Base-by-base conservation (phyloP, 2,888 invertebrate genomes). In the Cosmorhoe ocellata region DNA sequence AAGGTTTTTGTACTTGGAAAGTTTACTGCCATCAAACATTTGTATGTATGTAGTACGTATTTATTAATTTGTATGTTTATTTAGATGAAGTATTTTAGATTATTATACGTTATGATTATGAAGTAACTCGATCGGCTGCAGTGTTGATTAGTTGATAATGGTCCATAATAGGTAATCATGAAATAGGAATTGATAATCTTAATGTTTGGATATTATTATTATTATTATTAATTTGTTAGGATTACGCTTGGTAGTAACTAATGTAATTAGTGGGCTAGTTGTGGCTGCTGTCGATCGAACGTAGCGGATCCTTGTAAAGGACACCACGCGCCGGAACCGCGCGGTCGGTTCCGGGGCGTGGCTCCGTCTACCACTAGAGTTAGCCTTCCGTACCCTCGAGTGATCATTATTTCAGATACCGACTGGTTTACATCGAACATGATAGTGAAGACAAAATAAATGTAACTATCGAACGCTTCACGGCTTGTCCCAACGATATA, bases 141-240 rank as follows among this genome's bases (percentile, higher is more conserved):
- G 39, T 43, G 44, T 49, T 38, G 52, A 33, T 31, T 51, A 59
- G 46, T 33, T 37, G 24, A 39, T 50, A 53, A 50, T 56, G 55
- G 56, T 58, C 58, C 58, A 61, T 40, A 38, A 26, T 54, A 60
- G 64, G 27, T 41, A 27, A 49, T 32, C 44, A 32, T 44, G 31
- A 53, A 48, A 64, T 60, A 62, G 72, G 74, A 74, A 74, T 74
- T 74, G 74, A 73, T 71, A 56, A 69, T 63, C 64, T 68, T 71
- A 61, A 67, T 65, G 58, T 63, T 64, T 50, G 28, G 36, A 44
- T 51, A 51, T 55, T 45, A 39, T 26, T 52, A 36, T 7, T 22
- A 11, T 36, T 36, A 31, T 7, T 24, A 24, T 1, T n/a, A n/a
- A 24, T 46, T 31, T 31, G 38, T 27, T 30, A 53, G 46, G 41